Conservation (phyloP, 2,888 invertebrate species). For the Metallyticus violacea region DNA sequence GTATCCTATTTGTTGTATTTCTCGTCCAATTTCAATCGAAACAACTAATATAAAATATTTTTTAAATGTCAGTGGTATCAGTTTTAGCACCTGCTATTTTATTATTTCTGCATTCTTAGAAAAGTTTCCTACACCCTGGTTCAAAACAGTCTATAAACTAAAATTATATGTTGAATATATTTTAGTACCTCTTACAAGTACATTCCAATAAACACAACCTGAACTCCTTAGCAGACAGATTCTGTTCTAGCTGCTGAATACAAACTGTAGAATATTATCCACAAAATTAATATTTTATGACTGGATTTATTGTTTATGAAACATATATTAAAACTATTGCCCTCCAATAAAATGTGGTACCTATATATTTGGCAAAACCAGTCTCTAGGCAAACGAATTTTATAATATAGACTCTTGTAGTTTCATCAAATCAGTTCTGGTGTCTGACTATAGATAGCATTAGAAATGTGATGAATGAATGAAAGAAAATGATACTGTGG, state of each 20-base stretch:
- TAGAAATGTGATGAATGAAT: neutral
- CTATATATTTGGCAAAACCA: neutral
- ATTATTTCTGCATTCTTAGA: neutral
- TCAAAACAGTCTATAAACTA: neutral
- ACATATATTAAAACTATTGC: neutral
- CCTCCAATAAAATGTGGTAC: slow-evolving; percentile 7
- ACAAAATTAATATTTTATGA: neutral
- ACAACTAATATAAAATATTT: neutral
- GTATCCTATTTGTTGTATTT: neutral
- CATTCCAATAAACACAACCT: neutral
- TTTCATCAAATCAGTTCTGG: neutral
- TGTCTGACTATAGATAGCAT: neutral
- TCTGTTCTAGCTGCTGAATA: neutral
- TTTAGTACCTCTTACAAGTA: neutral
- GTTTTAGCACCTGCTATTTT: neutral
- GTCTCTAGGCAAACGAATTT: slow-evolving; percentile 14
- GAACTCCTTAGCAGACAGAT: neutral
- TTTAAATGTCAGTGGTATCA: neutral
- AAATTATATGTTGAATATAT: neutral
- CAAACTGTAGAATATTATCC: neutral
- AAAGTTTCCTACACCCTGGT: neutral
- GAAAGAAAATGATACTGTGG: neutral
- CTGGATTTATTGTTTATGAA: neutral
- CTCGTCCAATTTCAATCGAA: neutral
- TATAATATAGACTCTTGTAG: neutral